These are phyloP conservation scores for Esox niger DNA, from an alignment of 2,113 vertebrate genomes.

Conservation along the genomic window DNA sequence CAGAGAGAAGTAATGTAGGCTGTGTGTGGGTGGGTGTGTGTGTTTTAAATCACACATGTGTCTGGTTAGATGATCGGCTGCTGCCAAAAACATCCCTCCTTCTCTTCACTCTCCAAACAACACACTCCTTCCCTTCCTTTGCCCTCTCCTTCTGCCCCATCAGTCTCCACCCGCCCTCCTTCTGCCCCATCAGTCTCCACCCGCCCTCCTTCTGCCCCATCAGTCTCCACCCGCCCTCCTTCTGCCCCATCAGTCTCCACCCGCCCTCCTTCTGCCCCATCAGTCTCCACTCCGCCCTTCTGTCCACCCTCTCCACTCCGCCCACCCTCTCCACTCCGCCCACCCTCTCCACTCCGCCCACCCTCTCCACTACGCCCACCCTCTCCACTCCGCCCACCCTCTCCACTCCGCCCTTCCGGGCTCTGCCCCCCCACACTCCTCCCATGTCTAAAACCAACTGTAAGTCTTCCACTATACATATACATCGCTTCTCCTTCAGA, in stretches of 20 bases:
- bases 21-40: background rate
- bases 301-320: too few relatives aligned
- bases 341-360: too few relatives aligned
- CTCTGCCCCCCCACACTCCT: background rate
- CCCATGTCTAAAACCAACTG: too few relatives aligned
- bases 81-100: constrained; percentile 41
- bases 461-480: constrained; percentile 46
- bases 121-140: constrained; percentile 30
- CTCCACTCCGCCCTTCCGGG: constrained; percentile 34
- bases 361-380: too few relatives aligned
- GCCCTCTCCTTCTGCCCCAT: background rate
- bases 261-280: too few relatives aligned
- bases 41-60: constrained; percentile 42
- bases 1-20: background rate
- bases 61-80: constrained; percentile 47
- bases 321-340: too few relatives aligned
- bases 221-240: too few relatives aligned
- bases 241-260: too few relatives aligned
- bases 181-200: too few relatives aligned
- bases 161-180: too few relatives aligned
- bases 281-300: too few relatives aligned
- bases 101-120: constrained; percentile 29
- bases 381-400: constrained; percentile 6
- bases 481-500: constrained; percentile 51
- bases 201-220: too few relatives aligned